Evolutionary conservation across 1,140 invertebrate genomes (phyloP).

Genomic region (Ephestia elutella): DNA sequence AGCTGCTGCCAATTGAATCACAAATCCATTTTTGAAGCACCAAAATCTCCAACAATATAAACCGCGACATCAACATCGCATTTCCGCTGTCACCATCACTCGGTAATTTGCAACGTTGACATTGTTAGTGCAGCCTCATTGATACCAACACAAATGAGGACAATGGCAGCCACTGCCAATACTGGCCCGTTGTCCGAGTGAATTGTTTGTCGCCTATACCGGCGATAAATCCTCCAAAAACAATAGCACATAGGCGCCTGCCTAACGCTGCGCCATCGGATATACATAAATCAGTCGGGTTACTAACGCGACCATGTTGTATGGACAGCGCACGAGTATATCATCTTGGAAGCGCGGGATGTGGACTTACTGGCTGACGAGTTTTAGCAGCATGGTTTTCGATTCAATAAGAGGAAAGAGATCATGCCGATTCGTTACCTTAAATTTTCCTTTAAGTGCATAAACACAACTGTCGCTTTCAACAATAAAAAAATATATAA

Average conservation of each 20-base stretch:
- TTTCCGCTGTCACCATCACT: not conserved
- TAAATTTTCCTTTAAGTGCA: no score
- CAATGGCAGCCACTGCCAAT: constrained; percentile 41
- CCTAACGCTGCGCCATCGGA: constrained; percentile 11
- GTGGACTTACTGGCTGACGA: not conserved
- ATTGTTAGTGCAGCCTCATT: constrained; percentile 33
- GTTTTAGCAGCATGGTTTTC: not conserved
- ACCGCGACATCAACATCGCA: not conserved
- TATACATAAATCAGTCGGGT: constrained; percentile 42
- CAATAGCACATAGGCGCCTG: constrained; percentile 34
- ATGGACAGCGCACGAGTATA: constrained; percentile 22
- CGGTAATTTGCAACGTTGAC: constrained; percentile 12
- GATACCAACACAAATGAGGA: constrained; percentile 24
- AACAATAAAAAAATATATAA: no score
- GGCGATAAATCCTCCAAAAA: constrained; percentile 45
- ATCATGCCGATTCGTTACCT: no score
- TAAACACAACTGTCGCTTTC: no score
- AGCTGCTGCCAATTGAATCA: no score
- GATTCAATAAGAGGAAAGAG: not conserved
- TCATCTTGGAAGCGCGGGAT: constrained; percentile 1
- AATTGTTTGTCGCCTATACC: constrained; percentile 31
- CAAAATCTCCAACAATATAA: constrained; percentile 1
- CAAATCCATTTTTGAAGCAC: no score
- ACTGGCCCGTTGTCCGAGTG: constrained; percentile 40
- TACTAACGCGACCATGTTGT: constrained; percentile 36